phyloP scores from a whole-genome alignment of 1,140 invertebrate species.

The Holotrichia oblita region DNA sequence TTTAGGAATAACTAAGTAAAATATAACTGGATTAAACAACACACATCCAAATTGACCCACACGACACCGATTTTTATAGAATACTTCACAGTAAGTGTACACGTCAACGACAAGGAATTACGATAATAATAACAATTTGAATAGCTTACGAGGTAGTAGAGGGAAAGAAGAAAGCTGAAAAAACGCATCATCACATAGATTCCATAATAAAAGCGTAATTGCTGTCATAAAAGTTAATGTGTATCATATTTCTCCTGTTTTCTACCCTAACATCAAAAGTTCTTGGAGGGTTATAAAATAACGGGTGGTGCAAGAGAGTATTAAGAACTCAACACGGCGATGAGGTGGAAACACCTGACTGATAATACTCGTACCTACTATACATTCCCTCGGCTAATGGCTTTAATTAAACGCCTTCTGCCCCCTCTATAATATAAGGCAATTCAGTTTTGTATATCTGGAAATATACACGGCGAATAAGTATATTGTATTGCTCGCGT shows the following conservation, averaged over 20 bases:
- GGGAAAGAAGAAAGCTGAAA: not conserved
- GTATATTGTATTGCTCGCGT: slow-evolving; percentile 4
- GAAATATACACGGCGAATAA: not conserved
- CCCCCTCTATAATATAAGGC: slow-evolving; percentile 15
- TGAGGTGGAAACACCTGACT: slow-evolving; percentile 19
- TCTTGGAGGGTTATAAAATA: slow-evolving; percentile 9
- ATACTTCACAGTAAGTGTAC: not conserved
- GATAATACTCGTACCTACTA: slow-evolving; percentile 20
- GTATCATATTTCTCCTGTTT: slow-evolving; percentile 18
- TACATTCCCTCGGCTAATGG: not conserved
- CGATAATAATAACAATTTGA: slow-evolving; percentile 14
- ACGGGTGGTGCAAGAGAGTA: not conserved
- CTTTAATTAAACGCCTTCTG: slow-evolving; percentile 20
- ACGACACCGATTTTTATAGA: not conserved
- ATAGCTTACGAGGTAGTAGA: not conserved
- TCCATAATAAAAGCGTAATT: slow-evolving; percentile 18
- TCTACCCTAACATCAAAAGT: slow-evolving; percentile 12
- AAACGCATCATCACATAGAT: slow-evolving; percentile 7
- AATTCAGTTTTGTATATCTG: slow-evolving; percentile 3
- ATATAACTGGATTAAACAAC: not conserved
- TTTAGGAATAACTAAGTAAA: not conserved
- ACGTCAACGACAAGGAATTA: not conserved
- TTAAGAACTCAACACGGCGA: slow-evolving; percentile 6
- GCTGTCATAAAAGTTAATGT: slow-evolving; percentile 10
- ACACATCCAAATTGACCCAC: not conserved